Percentiles rank a stretch among this genome's conserved stretches.
Conservation (phyloP, 2,113 vertebrate genomes). For the Scomber japonicus region DNA sequence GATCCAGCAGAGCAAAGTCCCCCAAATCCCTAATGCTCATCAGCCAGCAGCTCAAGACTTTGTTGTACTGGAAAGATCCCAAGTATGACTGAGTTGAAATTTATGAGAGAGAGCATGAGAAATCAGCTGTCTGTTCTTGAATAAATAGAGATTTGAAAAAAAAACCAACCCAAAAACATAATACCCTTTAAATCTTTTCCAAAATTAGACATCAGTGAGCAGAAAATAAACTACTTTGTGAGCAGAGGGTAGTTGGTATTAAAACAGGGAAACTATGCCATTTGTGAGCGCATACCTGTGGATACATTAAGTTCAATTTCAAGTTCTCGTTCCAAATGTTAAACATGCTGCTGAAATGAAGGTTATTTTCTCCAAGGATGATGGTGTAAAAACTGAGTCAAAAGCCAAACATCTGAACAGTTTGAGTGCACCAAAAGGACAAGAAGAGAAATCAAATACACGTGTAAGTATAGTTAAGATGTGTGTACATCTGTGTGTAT, state of each 20-base stretch:
- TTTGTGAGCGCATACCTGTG: not conserved
- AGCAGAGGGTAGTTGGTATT: not conserved
- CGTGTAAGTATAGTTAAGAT: not conserved
- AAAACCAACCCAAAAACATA: not conserved
- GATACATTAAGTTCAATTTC: not conserved
- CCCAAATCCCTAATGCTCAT: slow-evolving; percentile 32
- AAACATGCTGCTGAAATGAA: no score
- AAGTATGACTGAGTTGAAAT: slow-evolving; percentile 52
- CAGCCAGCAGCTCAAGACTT: slow-evolving; percentile 31
- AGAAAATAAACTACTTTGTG: slow-evolving; percentile 17
- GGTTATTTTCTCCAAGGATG: no score
- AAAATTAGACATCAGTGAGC: slow-evolving; percentile 8
- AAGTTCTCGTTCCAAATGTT: no score
- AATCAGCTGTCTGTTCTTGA: slow-evolving; percentile 18
- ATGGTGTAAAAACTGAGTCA: no score
- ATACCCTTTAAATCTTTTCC: slow-evolving; percentile 22
- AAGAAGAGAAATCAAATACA: not conserved
- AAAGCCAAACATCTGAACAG: no score
- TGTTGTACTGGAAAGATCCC: slow-evolving; percentile 54
- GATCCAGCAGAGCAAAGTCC: slow-evolving; percentile 40
- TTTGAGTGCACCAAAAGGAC: no score
- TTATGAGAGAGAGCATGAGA: slow-evolving; percentile 24
- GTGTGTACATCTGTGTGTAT: no score
- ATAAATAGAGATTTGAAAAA: slow-evolving; percentile 40
- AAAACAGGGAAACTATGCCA: not conserved